phyloP scores from a whole-genome alignment of 2,113 vertebrate genomes.

The Tilapia sparmanii region DNA sequence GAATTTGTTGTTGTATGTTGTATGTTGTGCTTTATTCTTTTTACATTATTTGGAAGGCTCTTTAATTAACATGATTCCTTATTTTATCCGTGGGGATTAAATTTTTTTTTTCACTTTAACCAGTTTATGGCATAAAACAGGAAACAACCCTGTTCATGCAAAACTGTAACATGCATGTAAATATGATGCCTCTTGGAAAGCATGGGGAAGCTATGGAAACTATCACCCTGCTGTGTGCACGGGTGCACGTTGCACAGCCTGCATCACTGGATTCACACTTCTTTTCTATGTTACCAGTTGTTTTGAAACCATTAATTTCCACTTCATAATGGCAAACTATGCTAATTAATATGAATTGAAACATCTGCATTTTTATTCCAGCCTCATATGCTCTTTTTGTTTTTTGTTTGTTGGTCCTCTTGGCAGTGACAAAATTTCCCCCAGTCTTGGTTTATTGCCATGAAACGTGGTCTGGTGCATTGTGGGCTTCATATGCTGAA shows the following conservation, averaged over 20 bases:
- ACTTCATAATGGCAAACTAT: conserved; percentile 27
- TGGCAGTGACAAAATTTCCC: conserved; percentile 37
- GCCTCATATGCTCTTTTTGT: background rate
- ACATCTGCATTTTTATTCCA: conserved; percentile 42
- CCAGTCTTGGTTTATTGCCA: conserved; percentile 46
- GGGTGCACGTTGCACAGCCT: background rate
- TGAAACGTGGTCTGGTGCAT: conserved; percentile 4
- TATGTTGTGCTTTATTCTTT: background rate
- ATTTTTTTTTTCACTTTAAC: rapidly evolving
- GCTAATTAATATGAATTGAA: conserved; percentile 56
- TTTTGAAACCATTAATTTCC: conserved; percentile 22
- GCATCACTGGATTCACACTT: background rate
- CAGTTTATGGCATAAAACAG: background rate
- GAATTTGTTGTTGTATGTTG: background rate
- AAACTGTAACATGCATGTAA: background rate
- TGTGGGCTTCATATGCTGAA: conserved; percentile 37
- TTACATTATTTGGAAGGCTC: background rate
- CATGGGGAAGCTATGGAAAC: background rate
- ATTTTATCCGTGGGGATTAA: background rate
- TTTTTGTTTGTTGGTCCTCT: background rate
- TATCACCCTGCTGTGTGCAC: background rate
- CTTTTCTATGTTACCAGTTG: background rate
- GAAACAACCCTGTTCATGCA: background rate
- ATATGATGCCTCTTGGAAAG: background rate
- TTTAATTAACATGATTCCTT: background rate